A percentile compares a stretch with the other conserved stretches of the same genome.
Conservation (phyloP, 1,140 invertebrate species). For the Centruroides sculpturatus region DNA sequence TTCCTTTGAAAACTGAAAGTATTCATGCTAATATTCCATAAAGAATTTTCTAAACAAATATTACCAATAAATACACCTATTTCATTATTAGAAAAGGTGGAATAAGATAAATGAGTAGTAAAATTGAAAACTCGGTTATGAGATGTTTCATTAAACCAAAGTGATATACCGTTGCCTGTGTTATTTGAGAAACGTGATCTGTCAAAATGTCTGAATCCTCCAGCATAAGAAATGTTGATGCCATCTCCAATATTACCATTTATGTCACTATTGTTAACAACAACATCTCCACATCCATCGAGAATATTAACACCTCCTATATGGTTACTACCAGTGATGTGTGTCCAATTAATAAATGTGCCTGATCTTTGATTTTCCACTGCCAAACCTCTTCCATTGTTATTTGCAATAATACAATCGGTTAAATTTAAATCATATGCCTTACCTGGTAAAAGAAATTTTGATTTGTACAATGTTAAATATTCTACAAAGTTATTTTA, state of each 20-base stretch:
- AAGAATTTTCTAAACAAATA: slow-evolving; percentile 37
- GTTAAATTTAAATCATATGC: slow-evolving; percentile 75
- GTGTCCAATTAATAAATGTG: slow-evolving; percentile 59
- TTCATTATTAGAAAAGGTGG: slow-evolving; percentile 60
- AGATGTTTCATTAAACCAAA: slow-evolving; percentile 77
- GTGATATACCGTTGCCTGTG: slow-evolving; percentile 61
- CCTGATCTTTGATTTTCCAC: slow-evolving; percentile 69
- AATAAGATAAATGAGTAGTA: slow-evolving; percentile 52
- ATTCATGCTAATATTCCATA: slow-evolving; percentile 71
- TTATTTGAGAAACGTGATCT: slow-evolving; percentile 53
- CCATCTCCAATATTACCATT: slow-evolving; percentile 69
- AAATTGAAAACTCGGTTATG: slow-evolving; percentile 49
- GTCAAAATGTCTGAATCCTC: slow-evolving; percentile 78
- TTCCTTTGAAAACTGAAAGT: slow-evolving; percentile 58
- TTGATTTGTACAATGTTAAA: background rate
- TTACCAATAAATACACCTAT: slow-evolving; percentile 54
- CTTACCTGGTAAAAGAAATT: slow-evolving; percentile 40
- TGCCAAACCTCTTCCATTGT: slow-evolving; percentile 80
- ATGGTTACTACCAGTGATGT: slow-evolving; percentile 72
- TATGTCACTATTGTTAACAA: slow-evolving; percentile 77
- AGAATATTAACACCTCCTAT: slow-evolving; percentile 73
- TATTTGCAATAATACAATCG: slow-evolving; percentile 65
- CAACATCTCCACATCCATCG: slow-evolving; percentile 75
- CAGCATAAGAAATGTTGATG: slow-evolving; percentile 65
- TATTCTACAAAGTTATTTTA: no score